Base-by-base conservation (phyloP, 2,888 invertebrate species). In the Rhagonycha fulva region DNA sequence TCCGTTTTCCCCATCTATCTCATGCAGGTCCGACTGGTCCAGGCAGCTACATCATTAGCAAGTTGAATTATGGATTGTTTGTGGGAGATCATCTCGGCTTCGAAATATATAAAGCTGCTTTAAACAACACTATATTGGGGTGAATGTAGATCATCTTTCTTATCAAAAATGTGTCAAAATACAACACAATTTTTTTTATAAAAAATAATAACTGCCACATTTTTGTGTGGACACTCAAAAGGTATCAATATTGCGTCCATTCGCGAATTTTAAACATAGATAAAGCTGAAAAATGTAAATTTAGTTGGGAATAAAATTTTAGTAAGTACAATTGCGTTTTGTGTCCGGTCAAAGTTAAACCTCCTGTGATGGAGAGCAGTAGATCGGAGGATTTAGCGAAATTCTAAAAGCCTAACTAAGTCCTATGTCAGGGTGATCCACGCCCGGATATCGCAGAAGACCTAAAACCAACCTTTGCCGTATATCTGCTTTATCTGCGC, bases 51-150 rank as follows among this genome's bases (percentile, higher is more conserved):
- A 86, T 87, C 87, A 87, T 87, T 87, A 87, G 87, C 85, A 85
- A 85, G 82, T 85, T 87, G 87, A 87, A 86, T 87, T 87, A 87
- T 87, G 86, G 87, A 86, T 87, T 87, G 86, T 87, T 87, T 87
- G 86, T 84, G 84, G 82, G 82, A 66, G 78, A 79, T 80, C 80
- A 78, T 78, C 79, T 72, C 81, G 81, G 81, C 80, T 83, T 83
- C 83, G 82, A 82, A 83, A 83, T 82, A 83, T 83, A 84, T 84
- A 84, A 84, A 84, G 82, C 81, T 74, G 74, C 69, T 69, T 74
- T 77, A 74, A 74, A 75, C 74, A 77, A 72, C 68, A 71, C 76
- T 74, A 32, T 71, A 67, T 74, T 69, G 60, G 24, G 71, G 72
- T 62, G 47, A 69, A 70, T 67, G 66, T 68, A 69, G 68, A 60